phyloP scores from a whole-genome alignment of 2,113 vertebrate genomes.

The Megaceryle maxima region DNA sequence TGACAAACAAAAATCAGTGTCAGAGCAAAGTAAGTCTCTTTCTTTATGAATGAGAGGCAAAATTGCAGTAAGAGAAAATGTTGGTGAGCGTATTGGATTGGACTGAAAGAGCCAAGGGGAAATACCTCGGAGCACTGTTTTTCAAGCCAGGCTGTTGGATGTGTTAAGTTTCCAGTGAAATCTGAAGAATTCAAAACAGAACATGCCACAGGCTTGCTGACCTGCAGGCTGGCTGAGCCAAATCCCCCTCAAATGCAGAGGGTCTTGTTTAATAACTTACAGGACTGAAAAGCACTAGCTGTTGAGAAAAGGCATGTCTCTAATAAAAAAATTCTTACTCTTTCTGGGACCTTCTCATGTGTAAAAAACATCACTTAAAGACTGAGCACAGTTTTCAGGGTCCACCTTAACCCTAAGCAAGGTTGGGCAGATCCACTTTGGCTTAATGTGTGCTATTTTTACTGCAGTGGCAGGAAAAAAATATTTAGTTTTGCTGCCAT shows the following conservation, averaged over 20 bases:
- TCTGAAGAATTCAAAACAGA: background rate
- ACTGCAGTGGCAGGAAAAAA: background rate
- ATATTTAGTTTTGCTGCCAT: background rate
- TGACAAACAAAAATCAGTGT: background rate
- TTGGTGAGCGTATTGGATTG: background rate
- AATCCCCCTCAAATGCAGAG: background rate
- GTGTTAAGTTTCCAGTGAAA: background rate
- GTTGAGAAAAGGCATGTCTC: background rate
- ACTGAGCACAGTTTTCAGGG: background rate
- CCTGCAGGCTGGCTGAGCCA: fast-evolving
- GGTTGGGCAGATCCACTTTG: background rate
- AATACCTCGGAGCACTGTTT: background rate
- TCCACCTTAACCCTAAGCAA: background rate
- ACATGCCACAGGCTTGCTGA: background rate
- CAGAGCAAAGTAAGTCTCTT: background rate
- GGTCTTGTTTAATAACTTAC: background rate
- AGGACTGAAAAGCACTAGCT: background rate
- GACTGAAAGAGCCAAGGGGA: background rate
- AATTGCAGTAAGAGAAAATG: background rate
- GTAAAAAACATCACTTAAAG: background rate
- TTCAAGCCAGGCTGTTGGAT: background rate
- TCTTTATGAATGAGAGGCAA: background rate
- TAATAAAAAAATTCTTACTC: background rate
- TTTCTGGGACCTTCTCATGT: background rate
- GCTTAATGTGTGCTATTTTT: background rate